A percentile compares a stretch with the other conserved stretches of the same genome.
phyloP scores from a whole-genome alignment of 2,797 vertebrate genomes.

The Dryobates pubescens region DNA sequence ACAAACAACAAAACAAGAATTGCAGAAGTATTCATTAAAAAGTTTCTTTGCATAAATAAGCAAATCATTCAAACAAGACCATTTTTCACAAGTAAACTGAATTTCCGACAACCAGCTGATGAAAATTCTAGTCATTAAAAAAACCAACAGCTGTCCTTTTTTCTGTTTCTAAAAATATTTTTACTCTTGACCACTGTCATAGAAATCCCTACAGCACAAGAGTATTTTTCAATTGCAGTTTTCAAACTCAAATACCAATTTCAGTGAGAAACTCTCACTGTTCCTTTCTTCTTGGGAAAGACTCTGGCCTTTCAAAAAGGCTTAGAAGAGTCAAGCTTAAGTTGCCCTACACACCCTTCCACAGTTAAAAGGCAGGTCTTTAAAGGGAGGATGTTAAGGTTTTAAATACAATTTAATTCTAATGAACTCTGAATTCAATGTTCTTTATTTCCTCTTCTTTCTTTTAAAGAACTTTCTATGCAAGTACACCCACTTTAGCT shows the following conservation, averaged over 20 bases:
- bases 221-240: neutral
- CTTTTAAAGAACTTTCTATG: neutral
- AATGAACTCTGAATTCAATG: neutral
- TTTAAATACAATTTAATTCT: neutral
- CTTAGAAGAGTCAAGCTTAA: neutral
- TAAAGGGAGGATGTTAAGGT: neutral
- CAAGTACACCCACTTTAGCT: neutral
- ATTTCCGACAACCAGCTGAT: slow-evolving; percentile 6
- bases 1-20: neutral
- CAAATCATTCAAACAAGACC: neutral
- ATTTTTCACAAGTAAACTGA: neutral
- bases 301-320: neutral
- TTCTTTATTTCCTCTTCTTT: neutral
- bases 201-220: neutral
- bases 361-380: neutral
- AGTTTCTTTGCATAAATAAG: neutral
- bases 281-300: neutral
- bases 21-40: neutral
- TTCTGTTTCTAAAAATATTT: neutral
- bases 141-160: neutral
- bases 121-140: neutral
- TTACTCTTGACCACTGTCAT: slow-evolving; percentile 4
- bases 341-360: neutral
- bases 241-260: neutral
- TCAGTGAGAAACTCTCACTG: neutral